A percentile compares a stretch with the other conserved stretches of the same genome.
These are phyloP conservation scores for Hirudo medicinalis DNA, from an alignment of 1,140 invertebrate genomes.

Conservation along the genomic window DNA sequence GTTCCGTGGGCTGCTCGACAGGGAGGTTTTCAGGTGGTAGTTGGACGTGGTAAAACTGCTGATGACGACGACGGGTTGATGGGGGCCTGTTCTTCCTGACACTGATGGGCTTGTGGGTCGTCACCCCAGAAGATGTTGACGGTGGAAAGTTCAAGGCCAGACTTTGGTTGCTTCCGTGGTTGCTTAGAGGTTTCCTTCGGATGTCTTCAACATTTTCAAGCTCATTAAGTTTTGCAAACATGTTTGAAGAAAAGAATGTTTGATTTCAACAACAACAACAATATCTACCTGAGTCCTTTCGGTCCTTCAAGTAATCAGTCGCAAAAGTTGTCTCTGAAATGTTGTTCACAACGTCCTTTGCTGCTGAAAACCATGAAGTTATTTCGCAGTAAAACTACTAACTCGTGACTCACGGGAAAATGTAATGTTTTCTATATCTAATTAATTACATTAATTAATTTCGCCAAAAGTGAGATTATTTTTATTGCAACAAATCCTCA, in stretches of 20 bases:
- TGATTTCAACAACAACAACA: too few species aligned
- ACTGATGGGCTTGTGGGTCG: background rate
- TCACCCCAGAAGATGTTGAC: background rate
- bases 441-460: too few species aligned
- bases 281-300: background rate
- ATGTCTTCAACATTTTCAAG: background rate
- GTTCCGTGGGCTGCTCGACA: background rate
- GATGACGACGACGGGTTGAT: conserved; percentile 3
- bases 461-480: too few species aligned
- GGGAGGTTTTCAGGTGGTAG: background rate
- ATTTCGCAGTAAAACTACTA: too few species aligned
- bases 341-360: too few species aligned
- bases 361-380: too few species aligned
- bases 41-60: background rate
- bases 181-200: background rate
- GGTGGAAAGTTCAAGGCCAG: background rate
- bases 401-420: too few species aligned
- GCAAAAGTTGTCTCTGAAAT: background rate
- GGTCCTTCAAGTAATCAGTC: background rate
- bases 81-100: background rate
- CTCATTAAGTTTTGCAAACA: too few species aligned
- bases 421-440: too few species aligned
- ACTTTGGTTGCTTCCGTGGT: conserved; percentile 8
- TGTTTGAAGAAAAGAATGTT: too few species aligned
- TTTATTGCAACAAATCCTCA: too few species aligned